Percentiles rank a stretch among this genome's conserved stretches.
These are phyloP conservation scores for Temnothorax nylanderi DNA, from an alignment of 1,140 invertebrate genomes.

Conservation along the genomic window DNA sequence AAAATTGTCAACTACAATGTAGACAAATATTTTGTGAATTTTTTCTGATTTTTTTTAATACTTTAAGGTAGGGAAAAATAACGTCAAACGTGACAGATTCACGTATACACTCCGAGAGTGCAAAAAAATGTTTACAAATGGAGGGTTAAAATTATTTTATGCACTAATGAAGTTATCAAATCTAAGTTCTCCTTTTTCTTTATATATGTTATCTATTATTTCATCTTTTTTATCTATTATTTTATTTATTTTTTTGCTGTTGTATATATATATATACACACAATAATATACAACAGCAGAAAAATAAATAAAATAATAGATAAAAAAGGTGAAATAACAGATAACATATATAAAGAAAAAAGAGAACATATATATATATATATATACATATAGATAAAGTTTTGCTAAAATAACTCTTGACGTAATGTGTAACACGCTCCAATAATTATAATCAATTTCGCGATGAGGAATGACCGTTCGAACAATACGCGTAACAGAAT, in stretches of 20 bases:
- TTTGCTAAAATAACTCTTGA: background rate
- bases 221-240: background rate
- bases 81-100: no score
- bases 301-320: background rate
- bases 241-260: background rate
- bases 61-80: no score
- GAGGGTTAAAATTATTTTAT: no score
- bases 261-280: no score
- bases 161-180: background rate
- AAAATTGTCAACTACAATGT: no score
- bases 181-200: background rate
- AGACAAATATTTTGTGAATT: no score
- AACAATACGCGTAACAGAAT: conserved; percentile 21
- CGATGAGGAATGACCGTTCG: background rate
- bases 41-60: no score
- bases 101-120: no score
- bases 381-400: background rate
- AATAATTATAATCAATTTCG: conserved; percentile 28
- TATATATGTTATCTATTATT: background rate
- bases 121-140: no score
- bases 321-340: background rate
- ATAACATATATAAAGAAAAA: background rate
- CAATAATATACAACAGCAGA: background rate
- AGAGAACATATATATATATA: no score
- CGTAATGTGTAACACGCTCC: background rate